Base-by-base conservation (phyloP, 2,888 invertebrate species). In the Platynereis dumerilii region DNA sequence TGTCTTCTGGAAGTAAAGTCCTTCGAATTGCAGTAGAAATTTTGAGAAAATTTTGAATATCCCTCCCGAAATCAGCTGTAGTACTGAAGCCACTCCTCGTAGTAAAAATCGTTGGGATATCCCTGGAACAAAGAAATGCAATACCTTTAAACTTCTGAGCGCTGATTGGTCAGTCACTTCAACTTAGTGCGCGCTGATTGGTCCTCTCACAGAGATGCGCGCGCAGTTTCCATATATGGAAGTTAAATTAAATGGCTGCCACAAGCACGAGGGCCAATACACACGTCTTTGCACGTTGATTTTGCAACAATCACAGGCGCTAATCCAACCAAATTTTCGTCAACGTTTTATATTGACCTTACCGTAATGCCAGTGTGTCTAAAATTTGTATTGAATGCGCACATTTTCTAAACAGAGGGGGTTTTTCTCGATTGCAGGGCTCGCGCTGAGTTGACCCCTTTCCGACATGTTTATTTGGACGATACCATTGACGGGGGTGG, bases 71-170 rank as follows among this genome's bases (percentile, higher is more conserved):
- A n/a, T 65, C 54, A 45, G 20, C 53, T 27, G 64, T 64, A 64
- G 64, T 64, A 64, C 48, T 55, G 20, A 44, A 29, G 24, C 28
- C 29, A 55, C 60, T 29, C 44, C 65, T 60, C 52, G 65, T 65
- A 65, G 60, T 60, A 65, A 61, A 58, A 65, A 28, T 65, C 65
- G 65, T 65, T 65, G 65, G 65, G n/a, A 56, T 60, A 48, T 56
- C 64, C 67, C 65, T 60, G 67, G 71, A 61, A 71, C 71, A 71
- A 71, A 71, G 71, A 69, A 63, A 69, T 64, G 59, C 34, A 58
- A 61, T 58, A 53, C 60, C 44, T 66, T 67, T 66, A 65, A 69
- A 69, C 62, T 63, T 58, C n/a, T 15, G 39, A 48, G 20, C 60
- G 34, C 60, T 60, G 65, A 71, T 71, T 71, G 65, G 61, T 57